Evolutionary conservation across 2,888 invertebrate genomes (phyloP), one percentile per base, ranked within the genome.

Genomic region (Charanyca ferruginea): DNA sequence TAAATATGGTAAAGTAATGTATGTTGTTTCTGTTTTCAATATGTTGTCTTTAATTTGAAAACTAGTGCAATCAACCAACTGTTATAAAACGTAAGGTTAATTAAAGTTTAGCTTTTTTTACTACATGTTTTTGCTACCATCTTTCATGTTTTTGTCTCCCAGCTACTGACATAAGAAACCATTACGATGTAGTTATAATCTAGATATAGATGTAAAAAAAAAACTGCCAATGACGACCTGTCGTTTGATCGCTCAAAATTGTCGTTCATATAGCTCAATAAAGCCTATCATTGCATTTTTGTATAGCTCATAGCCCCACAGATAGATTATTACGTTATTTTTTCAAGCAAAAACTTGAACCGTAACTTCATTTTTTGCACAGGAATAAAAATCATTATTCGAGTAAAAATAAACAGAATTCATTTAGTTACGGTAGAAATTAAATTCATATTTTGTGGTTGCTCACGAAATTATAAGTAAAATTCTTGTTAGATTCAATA

Each of bases 281-380:
- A 52, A 52, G 38, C 42, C 49, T 52, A 63, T 78, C n/a, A 70
- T 55, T 59, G 53, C 0, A 32, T 68, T 70, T 80, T 81, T 77
- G n/a, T 80, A 58, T 55, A n/a, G 38, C 8, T 22, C n/a, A 8
- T 23, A 61, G 16, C 23, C 28, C 28, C 23, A 71, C 42, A 38
- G 25, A 62, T 57, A 59, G 64, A 52, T 64, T 66, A 66, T 59
- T 61, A 69, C 44, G 55, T 72, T 70, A 66, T 32, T 49, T 51
- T 59, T 44, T 49, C 16, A 53, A n/a, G 52, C 69, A 75, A 75
- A 72, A 75, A 78, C 59, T 47, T 32, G 42, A 65, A 44, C 41
- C 16, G 48, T 41, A 35, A 57, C 52, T 69, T 18, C 0, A 25
- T 55, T 65, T 77, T 74, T 69, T 77, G 44, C 44, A 18, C 23